These are phyloP conservation scores for Dissostichus mawsoni DNA, from an alignment of 2,113 vertebrate genomes.

Conservation along the genomic window DNA sequence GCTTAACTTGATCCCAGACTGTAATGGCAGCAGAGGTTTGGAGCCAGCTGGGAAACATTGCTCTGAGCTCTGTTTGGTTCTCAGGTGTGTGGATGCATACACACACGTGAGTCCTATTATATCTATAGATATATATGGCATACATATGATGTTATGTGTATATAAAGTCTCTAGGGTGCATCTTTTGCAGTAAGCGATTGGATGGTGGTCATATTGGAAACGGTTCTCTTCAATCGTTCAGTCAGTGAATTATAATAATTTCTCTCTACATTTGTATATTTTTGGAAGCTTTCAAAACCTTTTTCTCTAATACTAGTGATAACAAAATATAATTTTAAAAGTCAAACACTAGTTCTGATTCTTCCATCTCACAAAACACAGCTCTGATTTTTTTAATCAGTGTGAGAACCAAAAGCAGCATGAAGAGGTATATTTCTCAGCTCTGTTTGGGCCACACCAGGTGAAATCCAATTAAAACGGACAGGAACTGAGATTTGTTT, in stretches of 20 bases:
- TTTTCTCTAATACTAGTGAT: background rate
- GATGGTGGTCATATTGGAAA: background rate
- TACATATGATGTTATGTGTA: slow-evolving; percentile 3
- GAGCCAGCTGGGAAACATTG: slow-evolving; percentile 63
- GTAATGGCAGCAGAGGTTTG: slow-evolving; percentile 36
- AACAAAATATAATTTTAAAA: background rate
- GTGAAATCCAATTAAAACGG: slow-evolving; percentile 4
- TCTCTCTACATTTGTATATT: background rate
- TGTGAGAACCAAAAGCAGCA: background rate
- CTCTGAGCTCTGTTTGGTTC: slow-evolving; percentile 39
- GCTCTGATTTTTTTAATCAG: background rate
- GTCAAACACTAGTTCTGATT: background rate
- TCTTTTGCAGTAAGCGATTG: background rate
- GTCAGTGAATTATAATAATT: background rate
- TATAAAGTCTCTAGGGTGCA: background rate
- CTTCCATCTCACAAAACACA: background rate
- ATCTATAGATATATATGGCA: background rate
- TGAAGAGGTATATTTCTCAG: background rate
- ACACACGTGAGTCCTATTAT: background rate
- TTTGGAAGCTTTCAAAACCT: background rate
- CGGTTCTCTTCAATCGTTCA: background rate
- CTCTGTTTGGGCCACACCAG: background rate
- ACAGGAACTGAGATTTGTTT: background rate
- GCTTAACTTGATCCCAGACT: slow-evolving; percentile 35
- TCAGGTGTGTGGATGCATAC: slow-evolving; percentile 42